Conservation (phyloP, 1,140 invertebrate species). For the Euura saliciscinereae region DNA sequence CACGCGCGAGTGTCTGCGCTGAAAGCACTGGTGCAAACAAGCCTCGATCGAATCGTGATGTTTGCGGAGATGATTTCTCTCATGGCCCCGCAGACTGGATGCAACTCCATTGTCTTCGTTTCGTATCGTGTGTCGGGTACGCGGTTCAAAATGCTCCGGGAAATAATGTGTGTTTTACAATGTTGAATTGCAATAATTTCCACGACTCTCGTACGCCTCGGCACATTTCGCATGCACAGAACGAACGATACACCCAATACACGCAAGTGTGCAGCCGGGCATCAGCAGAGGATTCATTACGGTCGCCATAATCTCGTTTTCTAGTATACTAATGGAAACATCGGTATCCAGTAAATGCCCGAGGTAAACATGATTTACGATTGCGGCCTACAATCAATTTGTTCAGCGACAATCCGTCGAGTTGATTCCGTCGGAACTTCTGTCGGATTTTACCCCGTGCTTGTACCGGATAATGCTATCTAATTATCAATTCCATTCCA, state of each 20-base stretch:
- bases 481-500: conserved; percentile 5
- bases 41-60: background rate
- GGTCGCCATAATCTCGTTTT: background rate
- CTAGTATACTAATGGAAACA: conserved; percentile 1
- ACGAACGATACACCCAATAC: no score
- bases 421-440: background rate
- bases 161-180: no score
- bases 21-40: background rate
- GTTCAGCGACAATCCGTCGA: conserved; percentile 4
- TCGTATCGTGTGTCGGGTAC: no score
- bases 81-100: background rate
- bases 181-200: no score
- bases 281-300: conserved; percentile 7
- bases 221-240: background rate
- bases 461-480: background rate
- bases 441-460: background rate
- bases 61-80: conserved; percentile 2
- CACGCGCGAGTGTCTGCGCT: background rate
- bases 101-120: background rate
- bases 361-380: conserved; percentile 7
- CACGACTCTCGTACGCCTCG: no score
- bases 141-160: no score
- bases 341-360: background rate
- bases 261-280: background rate
- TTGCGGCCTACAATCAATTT: conserved; percentile 1